Evolutionary conservation across 2,113 vertebrate genomes (phyloP).

Genomic region (Dicentrarchus labrax): DNA sequence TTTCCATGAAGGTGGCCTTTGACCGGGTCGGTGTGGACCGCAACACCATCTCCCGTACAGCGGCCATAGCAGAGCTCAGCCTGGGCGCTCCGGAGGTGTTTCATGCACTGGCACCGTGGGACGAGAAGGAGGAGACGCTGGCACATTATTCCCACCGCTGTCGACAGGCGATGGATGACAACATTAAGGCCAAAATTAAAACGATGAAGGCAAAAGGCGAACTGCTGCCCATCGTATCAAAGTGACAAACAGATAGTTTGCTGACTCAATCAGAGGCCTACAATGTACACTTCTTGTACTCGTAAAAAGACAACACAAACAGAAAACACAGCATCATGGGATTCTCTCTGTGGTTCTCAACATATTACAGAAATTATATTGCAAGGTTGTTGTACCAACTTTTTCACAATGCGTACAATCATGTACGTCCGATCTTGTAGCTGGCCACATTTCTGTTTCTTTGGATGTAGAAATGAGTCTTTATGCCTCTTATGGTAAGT

Average conservation of each 20-base stretch:
- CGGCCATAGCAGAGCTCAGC: slow-evolving; percentile 77
- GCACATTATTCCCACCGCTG: slow-evolving; percentile 77
- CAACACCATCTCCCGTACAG: slow-evolving; percentile 79
- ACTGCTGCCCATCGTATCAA: slow-evolving; percentile 74
- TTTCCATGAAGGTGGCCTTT: slow-evolving; percentile 80
- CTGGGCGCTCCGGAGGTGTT: slow-evolving; percentile 78
- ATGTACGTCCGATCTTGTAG: neutral
- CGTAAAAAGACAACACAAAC: neutral
- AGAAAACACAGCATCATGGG: neutral
- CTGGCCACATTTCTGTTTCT: neutral
- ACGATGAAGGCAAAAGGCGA: slow-evolving; percentile 78
- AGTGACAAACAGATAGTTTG: slow-evolving; percentile 8
- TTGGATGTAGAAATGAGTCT: neutral
- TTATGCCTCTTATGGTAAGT: neutral
- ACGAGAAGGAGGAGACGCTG: slow-evolving; percentile 80
- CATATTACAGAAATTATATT: neutral
- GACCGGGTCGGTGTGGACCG: slow-evolving; percentile 78
- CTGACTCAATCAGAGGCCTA: neutral
- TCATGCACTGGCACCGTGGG: slow-evolving; percentile 73
- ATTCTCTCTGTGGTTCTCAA: neutral
- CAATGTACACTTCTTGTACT: neutral
- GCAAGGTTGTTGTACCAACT: neutral
- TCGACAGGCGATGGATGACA: slow-evolving; percentile 79
- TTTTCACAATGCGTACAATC: neutral
- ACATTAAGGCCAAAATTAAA: slow-evolving; percentile 79